Evolutionary conservation across 2,888 invertebrate genomes (phyloP), one percentile per base, ranked within the genome.

Genomic region (Trachelus iudaicus): DNA sequence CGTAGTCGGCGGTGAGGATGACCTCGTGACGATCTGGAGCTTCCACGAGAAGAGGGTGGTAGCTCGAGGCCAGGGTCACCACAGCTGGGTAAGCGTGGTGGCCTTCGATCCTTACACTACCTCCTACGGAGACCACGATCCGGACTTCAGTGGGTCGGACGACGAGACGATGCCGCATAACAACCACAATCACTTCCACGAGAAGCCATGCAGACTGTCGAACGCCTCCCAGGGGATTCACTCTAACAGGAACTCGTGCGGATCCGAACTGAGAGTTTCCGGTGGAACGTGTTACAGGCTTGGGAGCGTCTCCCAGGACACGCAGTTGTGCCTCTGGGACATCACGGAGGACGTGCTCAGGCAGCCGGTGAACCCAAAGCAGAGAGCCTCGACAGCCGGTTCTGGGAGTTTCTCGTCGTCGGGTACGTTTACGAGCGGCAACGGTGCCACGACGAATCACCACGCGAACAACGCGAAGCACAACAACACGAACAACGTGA

Each of bases 1-100:
- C 75, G 98, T 98, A 0, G 98, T 98, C 0, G 99, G 99, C 0
- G 99, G 99, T 6, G 99, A 99, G 92, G 99, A 99, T 92, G 99
- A 99, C 92, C 93, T 99, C 80, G 97, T 99, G 76, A 99, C 99
- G 1, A 97, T 99, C 69, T 99, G 98, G 97, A 98, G 97, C 76
- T 95, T 98, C 90, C 94, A 95, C 83, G 98, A 99, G 89, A 95
- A 97, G 83, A 93, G 98, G 75, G 98, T 99, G 11, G 97, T 99
- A 11, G 99, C 99, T n/a, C 93, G 99, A 71, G 99, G 99, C 0
- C 98, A 98, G 90, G 99, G 99, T 0, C 99, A 99, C 92, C 95
- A 97, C 85, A 98, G 98, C 78, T 99, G 99, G 99, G 98, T 99
- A 31, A 97, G 98, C 76, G 97, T 98, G 33, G 99, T 99, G 33